phyloP scores from a whole-genome alignment of 2,113 vertebrate species.

The Neolamprologus sp. region DNA sequence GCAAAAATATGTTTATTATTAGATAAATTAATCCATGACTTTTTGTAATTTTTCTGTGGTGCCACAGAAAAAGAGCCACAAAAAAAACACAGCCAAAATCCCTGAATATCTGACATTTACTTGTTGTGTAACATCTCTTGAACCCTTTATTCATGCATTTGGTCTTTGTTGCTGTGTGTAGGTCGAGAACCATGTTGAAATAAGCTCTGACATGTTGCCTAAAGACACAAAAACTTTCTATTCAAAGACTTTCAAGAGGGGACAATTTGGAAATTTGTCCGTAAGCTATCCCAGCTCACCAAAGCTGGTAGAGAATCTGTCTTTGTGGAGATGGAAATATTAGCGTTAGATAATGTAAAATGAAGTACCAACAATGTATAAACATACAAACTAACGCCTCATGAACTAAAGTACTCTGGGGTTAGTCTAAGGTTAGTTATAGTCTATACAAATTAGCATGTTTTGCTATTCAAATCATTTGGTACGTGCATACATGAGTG shows the following conservation, averaged over 20 bases:
- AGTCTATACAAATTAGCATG: background rate
- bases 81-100: background rate
- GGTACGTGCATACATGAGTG: background rate
- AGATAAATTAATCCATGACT: background rate
- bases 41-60: background rate
- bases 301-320: background rate
- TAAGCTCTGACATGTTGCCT: background rate
- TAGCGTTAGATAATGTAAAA: background rate
- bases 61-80: too few relatives aligned
- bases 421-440: background rate
- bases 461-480: constrained; percentile 45
- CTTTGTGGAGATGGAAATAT: background rate
- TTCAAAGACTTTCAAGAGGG: background rate
- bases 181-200: background rate
- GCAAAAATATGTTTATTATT: background rate
- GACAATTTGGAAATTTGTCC: background rate
- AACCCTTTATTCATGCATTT: background rate
- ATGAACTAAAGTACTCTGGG: background rate
- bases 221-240: background rate
- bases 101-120: background rate
- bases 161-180: background rate
- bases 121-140: background rate
- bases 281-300: background rate
- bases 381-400: background rate
- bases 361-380: background rate